phyloP scores from a whole-genome alignment of 2,113 vertebrate genomes.

The Leptodactylus fuscus region DNA sequence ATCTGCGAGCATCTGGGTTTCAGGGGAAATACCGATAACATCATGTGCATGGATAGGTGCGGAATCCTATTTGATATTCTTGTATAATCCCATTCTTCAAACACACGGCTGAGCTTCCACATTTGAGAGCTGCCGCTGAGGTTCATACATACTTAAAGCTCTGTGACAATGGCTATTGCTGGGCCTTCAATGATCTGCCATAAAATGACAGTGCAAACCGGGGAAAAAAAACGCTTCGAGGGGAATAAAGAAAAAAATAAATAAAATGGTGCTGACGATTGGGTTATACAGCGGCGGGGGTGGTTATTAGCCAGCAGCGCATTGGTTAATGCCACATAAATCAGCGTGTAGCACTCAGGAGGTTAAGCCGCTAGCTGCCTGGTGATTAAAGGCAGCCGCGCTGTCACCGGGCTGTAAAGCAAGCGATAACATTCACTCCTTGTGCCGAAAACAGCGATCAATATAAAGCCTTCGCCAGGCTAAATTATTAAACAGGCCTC shows the following conservation, averaged over 20 bases:
- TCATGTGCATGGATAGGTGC: conserved; percentile 1
- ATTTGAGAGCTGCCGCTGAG: neutral
- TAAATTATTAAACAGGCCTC: conserved; percentile 90
- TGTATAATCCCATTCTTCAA: conserved; percentile 23
- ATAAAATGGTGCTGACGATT: neutral
- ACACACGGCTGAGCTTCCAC: neutral
- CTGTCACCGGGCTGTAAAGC: conserved; percentile 77
- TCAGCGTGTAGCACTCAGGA: conserved; percentile 68
- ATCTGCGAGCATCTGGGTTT: neutral
- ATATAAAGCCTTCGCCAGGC: conserved; percentile 81
- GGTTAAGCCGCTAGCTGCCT: conserved; percentile 59
- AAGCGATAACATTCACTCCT: conserved; percentile 83
- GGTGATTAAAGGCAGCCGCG: conserved; percentile 83
- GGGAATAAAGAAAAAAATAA: neutral
- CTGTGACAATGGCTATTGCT: neutral
- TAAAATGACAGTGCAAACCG: neutral
- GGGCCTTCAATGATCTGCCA: conserved; percentile 9
- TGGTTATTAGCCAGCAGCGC: conserved; percentile 42
- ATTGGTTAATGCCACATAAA: conserved; percentile 71
- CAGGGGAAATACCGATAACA: conserved; percentile 1
- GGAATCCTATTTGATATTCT: conserved; percentile 11
- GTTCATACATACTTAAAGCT: conserved; percentile 14
- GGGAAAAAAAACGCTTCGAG: neutral
- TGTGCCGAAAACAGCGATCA: conserved; percentile 85
- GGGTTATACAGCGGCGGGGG: neutral